Evolutionary conservation across 1,140 invertebrate species (phyloP), one percentile per base, ranked within the genome.

Genomic region (Neotoxoptera formosana): DNA sequence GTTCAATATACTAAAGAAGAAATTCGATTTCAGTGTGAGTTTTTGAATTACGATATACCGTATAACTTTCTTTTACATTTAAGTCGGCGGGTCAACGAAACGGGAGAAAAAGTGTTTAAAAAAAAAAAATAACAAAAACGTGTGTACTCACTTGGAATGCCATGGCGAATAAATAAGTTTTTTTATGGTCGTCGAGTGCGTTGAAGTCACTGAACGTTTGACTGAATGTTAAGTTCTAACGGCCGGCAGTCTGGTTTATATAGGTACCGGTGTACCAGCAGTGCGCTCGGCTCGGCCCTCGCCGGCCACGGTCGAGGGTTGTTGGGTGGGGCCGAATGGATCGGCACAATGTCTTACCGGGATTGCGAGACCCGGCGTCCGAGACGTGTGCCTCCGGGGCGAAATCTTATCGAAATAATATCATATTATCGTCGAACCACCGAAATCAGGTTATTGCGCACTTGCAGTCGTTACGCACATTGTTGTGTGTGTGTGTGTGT

Each of bases 121-220:
- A n/a, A n/a, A 20, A 23, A 7, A 7, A 53, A 53, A 84, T 84
- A 4, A 84, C 36, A 84, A 45, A 7, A 76, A 17, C 9, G 0
- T 23, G 7, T 88, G n/a, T 89, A 89, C 87, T 89, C 21, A 89
- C 87, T 89, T 89, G 51, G 87, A 36, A 51, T 53, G 87, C 87
- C 87, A 89, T 89, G 20, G 87, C 51, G 34, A 89, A 89, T 53
- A 53, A 89, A 53, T 89, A 36, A 36, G 17, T 0, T 48, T 89
- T 53, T 89, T 88, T 88, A 51, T 47, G 34, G 11, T 87, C 23
- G 23, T 87, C n/a, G 84, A 84, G 36, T n/a, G 84, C 17, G 84
- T 47, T 87, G 11, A 87, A 87, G 45, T 87, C 84, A 87, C 84
- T 47, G 25, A n/a, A 87, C 25, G 41, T 47, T 47, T 87, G 84